These are phyloP conservation scores for Alviniconcha strummeri DNA, from an alignment of 2,888 invertebrate genomes.

Conservation along the genomic window DNA sequence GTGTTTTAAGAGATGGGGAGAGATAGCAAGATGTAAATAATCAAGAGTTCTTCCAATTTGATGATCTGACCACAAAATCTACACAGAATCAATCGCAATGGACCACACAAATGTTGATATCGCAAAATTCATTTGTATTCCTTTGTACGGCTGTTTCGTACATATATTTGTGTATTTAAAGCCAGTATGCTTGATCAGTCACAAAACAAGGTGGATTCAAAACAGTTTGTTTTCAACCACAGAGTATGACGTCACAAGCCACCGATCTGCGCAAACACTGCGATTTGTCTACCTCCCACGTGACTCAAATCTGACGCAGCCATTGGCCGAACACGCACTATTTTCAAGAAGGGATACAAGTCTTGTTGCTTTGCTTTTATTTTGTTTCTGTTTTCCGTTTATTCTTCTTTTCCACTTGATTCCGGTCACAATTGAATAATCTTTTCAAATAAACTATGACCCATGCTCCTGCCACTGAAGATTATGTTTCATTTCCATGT, in stretches of 20 bases:
- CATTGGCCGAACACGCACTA: conserved; percentile 11
- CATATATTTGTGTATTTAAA: no score
- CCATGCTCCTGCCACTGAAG: no score
- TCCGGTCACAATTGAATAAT: no score
- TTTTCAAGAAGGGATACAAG: background rate
- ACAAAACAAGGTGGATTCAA: no score
- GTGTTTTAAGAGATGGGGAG: background rate
- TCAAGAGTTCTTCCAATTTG: conserved; percentile 23
- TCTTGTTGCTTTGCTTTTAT: background rate
- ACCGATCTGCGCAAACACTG: conserved; percentile 9
- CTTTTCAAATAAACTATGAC: no score
- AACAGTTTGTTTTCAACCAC: no score
- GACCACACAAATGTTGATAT: background rate
- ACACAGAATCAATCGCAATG: background rate
- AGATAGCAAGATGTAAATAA: background rate
- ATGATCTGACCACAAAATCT: conserved; percentile 16
- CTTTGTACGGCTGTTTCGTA: no score
- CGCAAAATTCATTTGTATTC: background rate
- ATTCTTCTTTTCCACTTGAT: no score
- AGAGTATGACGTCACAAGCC: no score
- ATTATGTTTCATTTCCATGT: no score
- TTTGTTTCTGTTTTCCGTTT: no score
- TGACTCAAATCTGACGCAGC: conserved; percentile 20
- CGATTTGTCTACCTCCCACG: conserved; percentile 26
- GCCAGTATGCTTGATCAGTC: no score